These are phyloP conservation scores for Nemoura dubitans DNA, from an alignment of 2,888 invertebrate species.

Conservation along the genomic window DNA sequence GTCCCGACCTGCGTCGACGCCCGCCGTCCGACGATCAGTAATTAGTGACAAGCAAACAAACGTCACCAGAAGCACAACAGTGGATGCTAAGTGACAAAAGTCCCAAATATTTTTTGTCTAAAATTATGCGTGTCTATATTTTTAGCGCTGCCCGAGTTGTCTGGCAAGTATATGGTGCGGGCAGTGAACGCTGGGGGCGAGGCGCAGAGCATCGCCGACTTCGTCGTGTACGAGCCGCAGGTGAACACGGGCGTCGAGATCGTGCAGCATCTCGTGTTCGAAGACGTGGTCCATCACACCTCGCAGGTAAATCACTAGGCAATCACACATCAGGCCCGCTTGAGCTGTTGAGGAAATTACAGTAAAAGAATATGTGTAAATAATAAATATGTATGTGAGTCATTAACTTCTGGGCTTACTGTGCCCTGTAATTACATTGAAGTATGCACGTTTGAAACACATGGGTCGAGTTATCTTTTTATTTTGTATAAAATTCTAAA, in stretches of 20 bases:
- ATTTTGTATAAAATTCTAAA: too few species aligned
- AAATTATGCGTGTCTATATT: not conserved
- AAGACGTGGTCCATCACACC: conserved; percentile 64
- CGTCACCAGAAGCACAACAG: not conserved
- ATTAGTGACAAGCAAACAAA: not conserved
- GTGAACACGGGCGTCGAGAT: conserved; percentile 73
- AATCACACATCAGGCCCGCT: too few species aligned
- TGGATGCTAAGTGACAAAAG: not conserved
- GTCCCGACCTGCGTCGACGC: not conserved
- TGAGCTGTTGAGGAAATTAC: too few species aligned
- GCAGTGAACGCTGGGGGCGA: conserved; percentile 82
- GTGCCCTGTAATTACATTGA: too few species aligned
- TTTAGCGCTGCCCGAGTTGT: conserved; percentile 70
- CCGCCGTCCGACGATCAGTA: not conserved
- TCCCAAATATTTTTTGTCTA: not conserved
- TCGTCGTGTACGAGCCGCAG: conserved; percentile 75
- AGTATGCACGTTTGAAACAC: too few species aligned
- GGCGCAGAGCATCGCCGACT: conserved; percentile 82
- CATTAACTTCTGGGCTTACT: too few species aligned
- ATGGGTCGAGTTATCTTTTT: too few species aligned
- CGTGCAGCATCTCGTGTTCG: conserved; percentile 72
- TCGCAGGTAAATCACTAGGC: conserved; percentile 57
- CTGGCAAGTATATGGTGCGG: conserved; percentile 79
- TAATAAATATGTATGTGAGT: too few species aligned
- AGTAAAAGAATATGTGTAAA: too few species aligned